Conservation (phyloP, 2,113 vertebrate genomes). For the Formicarius rufipectus region DNA sequence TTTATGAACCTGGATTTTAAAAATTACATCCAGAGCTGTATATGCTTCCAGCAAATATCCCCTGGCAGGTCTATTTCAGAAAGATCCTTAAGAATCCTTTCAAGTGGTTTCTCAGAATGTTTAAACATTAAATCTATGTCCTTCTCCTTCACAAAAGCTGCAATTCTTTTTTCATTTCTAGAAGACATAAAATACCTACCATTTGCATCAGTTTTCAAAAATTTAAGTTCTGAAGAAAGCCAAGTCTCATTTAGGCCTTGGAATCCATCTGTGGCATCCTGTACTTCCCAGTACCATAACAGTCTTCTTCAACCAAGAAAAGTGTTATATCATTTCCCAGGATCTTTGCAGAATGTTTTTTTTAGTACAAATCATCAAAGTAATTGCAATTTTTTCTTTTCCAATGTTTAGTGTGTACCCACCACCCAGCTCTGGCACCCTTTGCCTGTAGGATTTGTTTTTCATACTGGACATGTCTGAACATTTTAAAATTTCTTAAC, state of each 20-base stretch:
- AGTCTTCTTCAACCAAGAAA: not conserved
- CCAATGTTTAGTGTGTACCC: not conserved
- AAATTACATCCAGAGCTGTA: rapidly evolving
- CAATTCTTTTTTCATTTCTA: not conserved
- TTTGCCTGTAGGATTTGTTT: not conserved
- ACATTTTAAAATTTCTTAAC: not conserved
- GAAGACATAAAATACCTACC: not conserved
- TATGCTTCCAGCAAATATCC: not conserved
- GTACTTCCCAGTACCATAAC: not conserved
- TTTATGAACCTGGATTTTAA: not conserved
- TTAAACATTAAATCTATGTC: not conserved
- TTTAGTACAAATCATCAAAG: not conserved
- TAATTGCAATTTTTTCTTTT: not conserved
- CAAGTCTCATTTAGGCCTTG: not conserved
- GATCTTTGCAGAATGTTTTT: not conserved
- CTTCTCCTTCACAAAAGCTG: not conserved
- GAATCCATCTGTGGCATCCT: not conserved
- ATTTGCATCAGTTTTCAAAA: not conserved
- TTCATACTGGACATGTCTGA: not conserved
- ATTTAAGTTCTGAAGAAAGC: not conserved
- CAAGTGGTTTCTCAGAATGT: not conserved
- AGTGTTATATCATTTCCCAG: not conserved
- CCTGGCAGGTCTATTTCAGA: not conserved
- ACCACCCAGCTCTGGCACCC: not conserved
- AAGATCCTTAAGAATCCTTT: not conserved